Evolutionary conservation across 1,140 invertebrate species (phyloP).

Genomic region (Calliopsis andreniformis): DNA sequence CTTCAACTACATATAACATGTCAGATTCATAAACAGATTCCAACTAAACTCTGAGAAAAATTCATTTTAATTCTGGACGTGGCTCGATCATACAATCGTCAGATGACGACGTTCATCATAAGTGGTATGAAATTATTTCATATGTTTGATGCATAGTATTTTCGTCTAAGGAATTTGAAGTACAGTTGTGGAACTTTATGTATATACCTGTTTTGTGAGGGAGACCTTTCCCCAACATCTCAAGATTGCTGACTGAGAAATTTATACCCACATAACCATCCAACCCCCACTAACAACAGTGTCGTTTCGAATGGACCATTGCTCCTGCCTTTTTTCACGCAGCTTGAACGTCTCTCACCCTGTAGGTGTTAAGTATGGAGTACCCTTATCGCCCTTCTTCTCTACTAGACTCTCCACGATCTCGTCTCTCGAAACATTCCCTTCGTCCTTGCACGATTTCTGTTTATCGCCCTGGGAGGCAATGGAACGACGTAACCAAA

Average conservation of each 20-base stretch:
- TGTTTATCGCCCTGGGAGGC: no score
- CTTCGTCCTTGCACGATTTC: not conserved
- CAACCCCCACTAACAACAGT: slow-evolving; percentile 54
- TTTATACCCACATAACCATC: slow-evolving; percentile 72
- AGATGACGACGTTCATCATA: no score
- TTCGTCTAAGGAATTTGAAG: slow-evolving; percentile 43
- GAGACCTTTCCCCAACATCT: slow-evolving; percentile 51
- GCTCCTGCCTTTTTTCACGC: slow-evolving; percentile 58
- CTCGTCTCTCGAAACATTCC: not conserved
- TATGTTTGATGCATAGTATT: no score
- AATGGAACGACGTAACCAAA: no score
- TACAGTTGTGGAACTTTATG: slow-evolving; percentile 72
- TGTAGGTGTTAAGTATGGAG: slow-evolving; percentile 34
- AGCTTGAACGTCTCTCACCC: slow-evolving; percentile 8
- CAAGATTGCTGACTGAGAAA: slow-evolving; percentile 66
- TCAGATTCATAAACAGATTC: no score
- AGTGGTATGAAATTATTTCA: no score
- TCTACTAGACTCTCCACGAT: not conserved
- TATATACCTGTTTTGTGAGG: slow-evolving; percentile 75
- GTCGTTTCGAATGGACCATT: slow-evolving; percentile 63
- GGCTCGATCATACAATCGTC: no score
- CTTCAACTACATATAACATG: no score
- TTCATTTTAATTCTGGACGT: no score
- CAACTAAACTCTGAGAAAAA: no score
- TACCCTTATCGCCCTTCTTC: slow-evolving; percentile 37